Conservation (phyloP, 2,797 vertebrate species). For the Phataginus tetradactyla region DNA sequence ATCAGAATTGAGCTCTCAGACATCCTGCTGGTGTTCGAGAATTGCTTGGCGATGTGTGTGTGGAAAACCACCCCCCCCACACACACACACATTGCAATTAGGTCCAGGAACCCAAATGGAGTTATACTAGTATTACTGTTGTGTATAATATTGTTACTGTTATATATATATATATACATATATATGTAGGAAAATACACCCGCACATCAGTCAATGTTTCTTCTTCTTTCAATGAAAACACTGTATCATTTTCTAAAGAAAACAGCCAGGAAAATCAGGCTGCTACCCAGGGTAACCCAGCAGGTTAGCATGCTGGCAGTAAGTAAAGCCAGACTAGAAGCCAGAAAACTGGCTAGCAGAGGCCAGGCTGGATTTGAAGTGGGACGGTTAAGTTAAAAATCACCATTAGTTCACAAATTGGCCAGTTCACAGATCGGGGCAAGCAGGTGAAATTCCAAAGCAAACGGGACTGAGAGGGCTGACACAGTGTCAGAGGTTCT, state of each 20-base stretch:
- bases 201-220: not conserved
- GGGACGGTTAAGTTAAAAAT: not conserved
- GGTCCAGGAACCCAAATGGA: no score
- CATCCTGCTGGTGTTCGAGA: no score
- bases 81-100: no score
- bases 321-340: not conserved
- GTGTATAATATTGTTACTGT: no score
- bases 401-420: not conserved
- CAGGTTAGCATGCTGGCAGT: not conserved
- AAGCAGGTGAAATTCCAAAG: not conserved
- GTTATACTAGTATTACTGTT: no score
- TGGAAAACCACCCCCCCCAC: no score
- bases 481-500: not conserved
- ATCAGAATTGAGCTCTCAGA: no score
- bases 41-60: no score
- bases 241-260: not conserved
- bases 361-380: not conserved
- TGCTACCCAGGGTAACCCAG: not conserved
- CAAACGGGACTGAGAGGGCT: not conserved
- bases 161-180: no score
- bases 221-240: conserved; percentile 46
- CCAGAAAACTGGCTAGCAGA: not conserved
- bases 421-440: not conserved
- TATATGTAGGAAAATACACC: no score
- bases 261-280: not conserved